Evolutionary conservation across 2,888 invertebrate species (phyloP), one percentile per base, ranked within the genome.

Genomic region (Horisme vitalbata): DNA sequence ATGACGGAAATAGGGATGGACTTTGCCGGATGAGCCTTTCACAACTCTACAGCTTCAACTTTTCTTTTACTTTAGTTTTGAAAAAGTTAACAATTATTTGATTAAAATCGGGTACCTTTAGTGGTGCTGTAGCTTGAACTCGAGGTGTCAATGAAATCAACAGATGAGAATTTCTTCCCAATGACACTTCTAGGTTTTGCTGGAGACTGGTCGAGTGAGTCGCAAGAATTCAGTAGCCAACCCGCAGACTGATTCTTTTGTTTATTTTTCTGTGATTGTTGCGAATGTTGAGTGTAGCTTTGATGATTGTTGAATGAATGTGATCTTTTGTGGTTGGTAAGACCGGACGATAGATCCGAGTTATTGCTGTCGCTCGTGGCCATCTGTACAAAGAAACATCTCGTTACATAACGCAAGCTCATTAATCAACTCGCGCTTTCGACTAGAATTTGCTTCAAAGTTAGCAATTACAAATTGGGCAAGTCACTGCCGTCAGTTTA

Each of bases 271-370:
- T 88, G 91, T 70, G 86, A 85, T 85, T 91, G 91, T 79, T 87
- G 91, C 61, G 84, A 72, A 75, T 91, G 92, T 75, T 93, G 93
- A 71, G 92, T 91, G 87, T 92, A 93, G 78, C 92, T 93, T 87
- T 92, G 92, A 81, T 93, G 93, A 80, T 93, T 93, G 83, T 93
- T 93, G 90, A 93, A 92, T 75, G 93, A 93, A 66, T 91, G 93
- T 90, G 90, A 93, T 91, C 90, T 91, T 91, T 91, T 93, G 90
- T 91, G 93, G 90, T 89, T 92, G 78, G 91, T 91, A 59, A 88
- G 80, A 63, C 84, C 83, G 65, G 90, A 84, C 71, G 85, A 80
- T 59, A 88, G 65, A 71, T 90, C 88, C 54, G 79, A 79, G 71
- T 80, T 82, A 86, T 89, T 84, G 83, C 90, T 83, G 85, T 90